These are phyloP conservation scores for Ceratina australensis DNA, from an alignment of 1,140 invertebrate species.

Conservation along the genomic window DNA sequence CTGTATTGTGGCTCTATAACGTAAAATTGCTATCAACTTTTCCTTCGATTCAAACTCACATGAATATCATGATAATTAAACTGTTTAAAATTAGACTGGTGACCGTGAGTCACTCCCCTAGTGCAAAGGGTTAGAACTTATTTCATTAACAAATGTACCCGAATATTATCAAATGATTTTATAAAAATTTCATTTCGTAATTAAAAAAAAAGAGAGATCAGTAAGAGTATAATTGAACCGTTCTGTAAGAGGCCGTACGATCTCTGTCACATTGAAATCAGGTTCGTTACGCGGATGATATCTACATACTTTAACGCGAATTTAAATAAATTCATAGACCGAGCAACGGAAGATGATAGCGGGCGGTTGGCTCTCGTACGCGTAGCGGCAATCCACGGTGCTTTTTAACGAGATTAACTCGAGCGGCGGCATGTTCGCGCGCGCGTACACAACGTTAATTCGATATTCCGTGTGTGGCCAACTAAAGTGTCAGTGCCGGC, in stretches of 20 bases:
- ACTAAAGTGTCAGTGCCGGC: conserved; percentile 50
- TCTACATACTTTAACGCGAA: not conserved
- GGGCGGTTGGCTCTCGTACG: not conserved
- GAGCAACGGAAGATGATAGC: not conserved
- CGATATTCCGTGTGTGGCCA: conserved; percentile 52
- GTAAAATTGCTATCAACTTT: too few relatives aligned
- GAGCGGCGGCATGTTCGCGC: not conserved
- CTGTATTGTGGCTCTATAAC: too few relatives aligned
- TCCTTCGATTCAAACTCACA: too few relatives aligned
- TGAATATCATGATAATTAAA: too few relatives aligned
- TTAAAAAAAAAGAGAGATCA: too few relatives aligned
- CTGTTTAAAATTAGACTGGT: too few relatives aligned
- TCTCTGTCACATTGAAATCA: not conserved
- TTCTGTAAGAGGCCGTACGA: not conserved
- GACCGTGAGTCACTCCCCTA: too few relatives aligned
- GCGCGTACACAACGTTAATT: conserved; percentile 13
- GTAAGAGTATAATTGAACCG: too few relatives aligned
- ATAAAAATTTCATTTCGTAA: too few relatives aligned
- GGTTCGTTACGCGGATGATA: not conserved
- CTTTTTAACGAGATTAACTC: conserved; percentile 46
- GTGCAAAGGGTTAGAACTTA: too few relatives aligned
- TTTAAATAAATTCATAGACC: not conserved
- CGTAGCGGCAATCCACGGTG: conserved; percentile 31
- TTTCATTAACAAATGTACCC: too few relatives aligned
- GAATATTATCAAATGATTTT: too few relatives aligned